phyloP scores from a whole-genome alignment of 2,888 invertebrate genomes.

The Caenorhabditis sp. region DNA sequence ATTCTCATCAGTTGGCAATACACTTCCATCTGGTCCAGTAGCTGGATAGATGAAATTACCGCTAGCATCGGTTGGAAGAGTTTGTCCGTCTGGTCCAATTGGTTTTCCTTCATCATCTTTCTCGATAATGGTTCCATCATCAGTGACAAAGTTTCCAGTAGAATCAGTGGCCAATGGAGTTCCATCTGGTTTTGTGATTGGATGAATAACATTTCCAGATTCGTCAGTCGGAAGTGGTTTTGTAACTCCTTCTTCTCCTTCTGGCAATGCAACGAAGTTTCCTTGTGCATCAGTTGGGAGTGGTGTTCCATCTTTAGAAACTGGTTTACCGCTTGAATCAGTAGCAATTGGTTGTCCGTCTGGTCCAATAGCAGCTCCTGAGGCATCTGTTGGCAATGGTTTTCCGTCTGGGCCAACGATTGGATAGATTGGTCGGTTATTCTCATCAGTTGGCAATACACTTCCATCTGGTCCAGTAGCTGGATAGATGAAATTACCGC shows the following conservation, averaged over 20 bases:
- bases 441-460: constrained; percentile 32
- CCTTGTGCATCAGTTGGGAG: constrained; percentile 37
- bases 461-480: constrained; percentile 16
- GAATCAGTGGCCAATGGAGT: constrained; percentile 25
- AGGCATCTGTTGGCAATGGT: constrained; percentile 42
- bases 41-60: constrained; percentile 21
- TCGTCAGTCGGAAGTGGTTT: constrained; percentile 39
- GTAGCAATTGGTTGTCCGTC: constrained; percentile 48
- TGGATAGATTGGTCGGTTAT: constrained; percentile 40
- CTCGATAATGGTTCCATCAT: constrained; percentile 8
- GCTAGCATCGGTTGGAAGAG: constrained; percentile 25
- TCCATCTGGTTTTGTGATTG: constrained; percentile 20
- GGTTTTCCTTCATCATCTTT: constrained; percentile 18
- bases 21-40: constrained; percentile 26
- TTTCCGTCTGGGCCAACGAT: constrained; percentile 37
- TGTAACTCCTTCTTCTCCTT: constrained; percentile 28
- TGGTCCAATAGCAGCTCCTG: constrained; percentile 30
- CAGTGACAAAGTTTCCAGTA: constrained; percentile 16
- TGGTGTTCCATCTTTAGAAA: constrained; percentile 40
- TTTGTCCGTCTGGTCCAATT: constrained; percentile 20
- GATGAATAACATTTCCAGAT: constrained; percentile 27
- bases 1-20: constrained; percentile 32
- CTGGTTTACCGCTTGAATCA: constrained; percentile 48
- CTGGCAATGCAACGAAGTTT: constrained; percentile 28
- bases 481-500: constrained; percentile 31